Evolutionary conservation across 1,140 invertebrate species (phyloP).

Genomic region (Saccostrea glomerata): DNA sequence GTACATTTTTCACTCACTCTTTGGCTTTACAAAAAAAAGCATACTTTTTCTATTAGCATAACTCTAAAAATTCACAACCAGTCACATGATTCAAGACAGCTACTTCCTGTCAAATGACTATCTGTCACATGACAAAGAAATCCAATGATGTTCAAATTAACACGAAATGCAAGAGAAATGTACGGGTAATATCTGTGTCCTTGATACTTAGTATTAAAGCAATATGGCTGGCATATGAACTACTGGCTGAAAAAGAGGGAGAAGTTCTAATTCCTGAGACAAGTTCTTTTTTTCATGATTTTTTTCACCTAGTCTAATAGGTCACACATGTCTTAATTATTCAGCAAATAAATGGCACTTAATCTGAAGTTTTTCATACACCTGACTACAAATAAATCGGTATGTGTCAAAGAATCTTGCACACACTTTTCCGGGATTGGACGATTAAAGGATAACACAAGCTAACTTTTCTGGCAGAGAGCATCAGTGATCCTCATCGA

Average conservation of each 20-base stretch:
- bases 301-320: background rate
- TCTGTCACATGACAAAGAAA: background rate
- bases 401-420: background rate
- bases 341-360: conserved; percentile 30
- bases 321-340: background rate
- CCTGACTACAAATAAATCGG: background rate
- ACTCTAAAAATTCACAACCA: conserved; percentile 12
- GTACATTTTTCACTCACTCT: background rate
- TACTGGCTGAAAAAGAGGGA: background rate
- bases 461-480: background rate
- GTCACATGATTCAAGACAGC: background rate
- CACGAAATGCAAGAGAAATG: background rate
- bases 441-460: background rate
- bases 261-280: conserved; percentile 2
- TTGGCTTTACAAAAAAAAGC: background rate
- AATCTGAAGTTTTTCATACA: background rate
- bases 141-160: background rate
- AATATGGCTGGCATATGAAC: background rate
- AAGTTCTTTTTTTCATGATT: background rate
- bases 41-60: background rate
- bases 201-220: background rate
- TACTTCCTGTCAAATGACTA: background rate
- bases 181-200: background rate
- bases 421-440: background rate
- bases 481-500: conserved; percentile 56